A percentile compares a stretch with the other conserved stretches of the same genome.
Evolutionary conservation across 2,113 vertebrate genomes (phyloP).

Genomic region (Proterorhinus semilunaris): DNA sequence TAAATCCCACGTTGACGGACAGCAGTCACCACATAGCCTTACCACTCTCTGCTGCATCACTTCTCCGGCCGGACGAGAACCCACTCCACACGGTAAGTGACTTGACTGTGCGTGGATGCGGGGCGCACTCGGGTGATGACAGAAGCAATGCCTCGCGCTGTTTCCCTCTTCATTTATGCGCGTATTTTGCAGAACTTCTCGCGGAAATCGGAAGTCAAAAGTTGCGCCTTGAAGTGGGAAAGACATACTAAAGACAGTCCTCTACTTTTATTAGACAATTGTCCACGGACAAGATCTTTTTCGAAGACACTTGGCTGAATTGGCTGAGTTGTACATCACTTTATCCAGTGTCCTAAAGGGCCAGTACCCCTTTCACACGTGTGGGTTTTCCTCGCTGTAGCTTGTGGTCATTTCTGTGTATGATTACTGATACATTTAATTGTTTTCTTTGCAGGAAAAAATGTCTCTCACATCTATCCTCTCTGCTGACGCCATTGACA

Average conservation of each 20-base stretch:
- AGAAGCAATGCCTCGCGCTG: not conserved
- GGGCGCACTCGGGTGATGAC: not conserved
- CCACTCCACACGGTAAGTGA: conserved; percentile 61
- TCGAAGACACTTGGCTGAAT: not conserved
- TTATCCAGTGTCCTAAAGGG: not conserved
- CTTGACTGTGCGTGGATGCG: not conserved
- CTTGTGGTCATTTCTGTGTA: conserved; percentile 24
- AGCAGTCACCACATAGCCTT: conserved; percentile 71
- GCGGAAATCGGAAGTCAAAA: not conserved
- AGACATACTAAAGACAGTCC: not conserved
- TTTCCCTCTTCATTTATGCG: not conserved
- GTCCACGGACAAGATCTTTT: not conserved
- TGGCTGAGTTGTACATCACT: not conserved
- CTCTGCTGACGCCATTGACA: conserved; percentile 88
- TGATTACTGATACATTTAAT: conserved; percentile 63
- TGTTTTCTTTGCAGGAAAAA: conserved; percentile 76
- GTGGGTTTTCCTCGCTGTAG: conserved; percentile 18
- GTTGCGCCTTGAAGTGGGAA: conserved; percentile 20
- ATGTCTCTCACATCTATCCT: conserved; percentile 94
- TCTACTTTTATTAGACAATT: not conserved
- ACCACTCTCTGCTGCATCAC: conserved; percentile 69
- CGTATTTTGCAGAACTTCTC: not conserved
- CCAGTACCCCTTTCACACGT: not conserved
- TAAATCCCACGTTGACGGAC: conserved; percentile 78
- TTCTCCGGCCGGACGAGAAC: conserved; percentile 67